Evolutionary conservation across 92 coral and sea anemone species (phyloP), one percentile per base, ranked within the genome.

Genomic region (Blastomussa wellsi): DNA sequence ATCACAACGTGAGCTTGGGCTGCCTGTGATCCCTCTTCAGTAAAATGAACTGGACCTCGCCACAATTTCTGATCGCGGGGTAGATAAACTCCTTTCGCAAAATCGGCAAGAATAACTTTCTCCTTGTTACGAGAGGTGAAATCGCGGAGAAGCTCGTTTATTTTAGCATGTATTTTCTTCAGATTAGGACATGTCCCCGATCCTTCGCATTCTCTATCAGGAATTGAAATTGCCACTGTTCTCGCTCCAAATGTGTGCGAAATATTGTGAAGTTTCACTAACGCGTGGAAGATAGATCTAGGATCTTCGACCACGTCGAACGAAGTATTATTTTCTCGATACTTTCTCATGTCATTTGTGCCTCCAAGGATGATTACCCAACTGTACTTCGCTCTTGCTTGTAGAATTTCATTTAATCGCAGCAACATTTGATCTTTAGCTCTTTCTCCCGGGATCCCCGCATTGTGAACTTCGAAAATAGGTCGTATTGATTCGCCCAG

Each of bases 321-420:
- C 35, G 12, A 70, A n/a, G 68, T 51, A 13, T 24, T 47, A 49
- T 72, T 55, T 29, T 71, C 35, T 12, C 65, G 38, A 48, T 86
- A 76, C 67, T 71, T 76, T 49, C 32, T 33, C 60, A 95, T 67
- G 76, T 95, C 98, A 82, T 95, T 95, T 12, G 96, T 91, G 5
- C 98, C 98, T 10, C 94, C 91, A 3, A 95, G 86, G 33, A 95
- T 91, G 17, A 95, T 64, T 41, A 93, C 95, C 98, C 98, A 95
- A 48, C 84, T 90, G 78, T 89, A 95, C 14, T 84, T 66, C 26
- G 19, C 72, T 8, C 22, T 51, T 9, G 74, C 29, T 62, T 82
- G 64, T 9, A 91, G 78, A 35, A 77, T 78, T 65, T 57, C 60
- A 12, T 74, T 69, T 15, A 91, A 86, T 33, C 94, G 76, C n/a